Evolutionary conservation across 2,888 invertebrate species (phyloP).

Genomic region (Globia sparganii): DNA sequence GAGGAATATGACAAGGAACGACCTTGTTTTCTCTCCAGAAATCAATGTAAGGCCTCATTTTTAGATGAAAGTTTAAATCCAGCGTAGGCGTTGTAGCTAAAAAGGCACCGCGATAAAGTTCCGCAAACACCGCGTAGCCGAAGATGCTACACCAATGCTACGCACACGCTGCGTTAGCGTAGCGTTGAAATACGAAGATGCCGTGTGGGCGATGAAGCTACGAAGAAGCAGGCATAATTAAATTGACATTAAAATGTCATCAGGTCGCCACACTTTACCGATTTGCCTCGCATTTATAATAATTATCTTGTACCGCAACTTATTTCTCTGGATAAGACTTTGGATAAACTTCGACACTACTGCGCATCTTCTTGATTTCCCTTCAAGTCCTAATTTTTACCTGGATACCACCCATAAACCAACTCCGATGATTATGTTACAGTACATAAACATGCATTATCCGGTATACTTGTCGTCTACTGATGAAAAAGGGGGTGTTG

Average conservation of each 20-base stretch:
- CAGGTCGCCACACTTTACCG: constrained; percentile 2
- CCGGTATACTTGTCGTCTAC: constrained; percentile 4
- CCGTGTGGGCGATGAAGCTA: background rate
- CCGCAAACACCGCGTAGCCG: background rate
- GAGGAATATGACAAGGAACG: background rate
- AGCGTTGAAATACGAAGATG: background rate
- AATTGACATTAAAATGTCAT: constrained; percentile 54
- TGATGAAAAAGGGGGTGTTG: constrained; percentile 9
- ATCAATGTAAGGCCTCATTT: background rate
- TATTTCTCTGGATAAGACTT: constrained; percentile 37
- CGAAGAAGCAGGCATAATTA: too few species aligned
- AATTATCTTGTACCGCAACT: constrained; percentile 45
- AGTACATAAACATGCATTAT: background rate
- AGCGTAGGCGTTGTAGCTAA: background rate
- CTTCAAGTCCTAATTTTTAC: background rate
- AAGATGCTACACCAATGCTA: background rate
- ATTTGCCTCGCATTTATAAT: constrained; percentile 26
- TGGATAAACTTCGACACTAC: constrained; percentile 18
- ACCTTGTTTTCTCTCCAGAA: too few species aligned
- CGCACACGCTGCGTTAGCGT: background rate
- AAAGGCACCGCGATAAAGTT: background rate
- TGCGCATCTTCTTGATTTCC: constrained; percentile 5
- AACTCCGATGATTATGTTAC: constrained; percentile 1
- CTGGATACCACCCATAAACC: background rate
- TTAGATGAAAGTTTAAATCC: background rate